Evolutionary conservation across 2,113 vertebrate genomes (phyloP).

Genomic region (Daubentonia madagascariensis): DNA sequence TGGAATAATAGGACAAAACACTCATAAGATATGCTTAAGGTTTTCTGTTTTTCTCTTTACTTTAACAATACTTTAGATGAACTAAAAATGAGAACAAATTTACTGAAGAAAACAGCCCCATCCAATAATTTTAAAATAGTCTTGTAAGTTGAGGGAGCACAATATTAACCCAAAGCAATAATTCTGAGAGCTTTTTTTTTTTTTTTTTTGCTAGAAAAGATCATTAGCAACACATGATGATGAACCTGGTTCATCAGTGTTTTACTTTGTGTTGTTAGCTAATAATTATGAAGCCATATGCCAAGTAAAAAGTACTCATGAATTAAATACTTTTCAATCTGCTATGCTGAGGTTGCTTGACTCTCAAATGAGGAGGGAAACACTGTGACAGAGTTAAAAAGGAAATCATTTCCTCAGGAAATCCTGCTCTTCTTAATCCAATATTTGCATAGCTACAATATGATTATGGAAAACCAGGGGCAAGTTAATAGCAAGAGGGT

Average conservation of each 20-base stretch:
- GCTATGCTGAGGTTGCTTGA: background rate
- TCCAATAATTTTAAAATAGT: background rate
- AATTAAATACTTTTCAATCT: background rate
- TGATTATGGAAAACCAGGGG: background rate
- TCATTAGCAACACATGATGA: background rate
- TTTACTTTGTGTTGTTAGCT: background rate
- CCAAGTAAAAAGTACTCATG: background rate
- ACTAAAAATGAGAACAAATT: background rate
- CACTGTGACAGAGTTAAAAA: background rate
- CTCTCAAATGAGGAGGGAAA: background rate
- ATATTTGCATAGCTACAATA: background rate
- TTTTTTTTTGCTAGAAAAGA: background rate
- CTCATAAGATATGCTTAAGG: background rate
- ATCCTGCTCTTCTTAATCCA: background rate
- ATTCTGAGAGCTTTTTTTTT: background rate
- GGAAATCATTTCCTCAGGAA: background rate
- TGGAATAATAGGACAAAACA: background rate
- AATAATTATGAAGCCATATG: background rate
- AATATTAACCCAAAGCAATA: background rate
- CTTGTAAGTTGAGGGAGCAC: background rate
- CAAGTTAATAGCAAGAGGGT: background rate
- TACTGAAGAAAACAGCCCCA: background rate
- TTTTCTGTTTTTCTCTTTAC: background rate
- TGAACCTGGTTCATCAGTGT: background rate
- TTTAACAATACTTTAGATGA: background rate